Conservation (phyloP, 1,140 invertebrate species). For the Neodiprion fabricii region DNA sequence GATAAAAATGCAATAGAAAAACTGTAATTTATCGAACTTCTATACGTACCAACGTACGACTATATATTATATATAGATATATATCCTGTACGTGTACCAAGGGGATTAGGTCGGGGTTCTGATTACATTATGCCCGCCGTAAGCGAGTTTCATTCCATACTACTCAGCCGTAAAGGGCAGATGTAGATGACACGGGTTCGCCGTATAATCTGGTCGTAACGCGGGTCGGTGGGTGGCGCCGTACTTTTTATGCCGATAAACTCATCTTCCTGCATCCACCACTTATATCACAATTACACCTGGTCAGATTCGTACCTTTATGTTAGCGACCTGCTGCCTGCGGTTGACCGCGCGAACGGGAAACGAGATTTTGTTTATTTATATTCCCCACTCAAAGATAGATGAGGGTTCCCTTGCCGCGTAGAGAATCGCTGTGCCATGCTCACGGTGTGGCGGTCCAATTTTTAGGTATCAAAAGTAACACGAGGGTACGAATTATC, state of each 20-base stretch:
- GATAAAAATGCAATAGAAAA: neutral
- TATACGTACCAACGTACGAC: too few relatives aligned
- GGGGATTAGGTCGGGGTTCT: neutral
- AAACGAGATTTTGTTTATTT: neutral
- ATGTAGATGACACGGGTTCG: conserved; percentile 2
- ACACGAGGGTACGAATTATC: too few relatives aligned
- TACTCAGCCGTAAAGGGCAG: conserved; percentile 13
- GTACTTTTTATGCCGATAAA: conserved; percentile 1
- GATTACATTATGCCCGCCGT: conserved; percentile 11
- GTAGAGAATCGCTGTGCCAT: too few relatives aligned
- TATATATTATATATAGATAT: neutral
- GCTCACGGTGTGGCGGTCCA: too few relatives aligned
- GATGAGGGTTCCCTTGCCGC: too few relatives aligned
- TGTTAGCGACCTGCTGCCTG: neutral
- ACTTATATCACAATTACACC: neutral
- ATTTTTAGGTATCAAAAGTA: too few relatives aligned
- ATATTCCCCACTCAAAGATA: neutral
- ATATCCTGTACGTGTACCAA: neutral
- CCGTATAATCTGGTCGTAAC: conserved; percentile 10
- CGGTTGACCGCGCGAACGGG: neutral
- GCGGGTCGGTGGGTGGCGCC: neutral
- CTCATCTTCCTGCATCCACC: neutral
- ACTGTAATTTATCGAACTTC: neutral
- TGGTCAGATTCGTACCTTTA: too few relatives aligned
- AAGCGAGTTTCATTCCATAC: conserved; percentile 9